Evolutionary conservation across 2,888 invertebrate genomes (phyloP), one percentile per base, ranked within the genome.

Genomic region (Sarcophaga caerulescens): DNA sequence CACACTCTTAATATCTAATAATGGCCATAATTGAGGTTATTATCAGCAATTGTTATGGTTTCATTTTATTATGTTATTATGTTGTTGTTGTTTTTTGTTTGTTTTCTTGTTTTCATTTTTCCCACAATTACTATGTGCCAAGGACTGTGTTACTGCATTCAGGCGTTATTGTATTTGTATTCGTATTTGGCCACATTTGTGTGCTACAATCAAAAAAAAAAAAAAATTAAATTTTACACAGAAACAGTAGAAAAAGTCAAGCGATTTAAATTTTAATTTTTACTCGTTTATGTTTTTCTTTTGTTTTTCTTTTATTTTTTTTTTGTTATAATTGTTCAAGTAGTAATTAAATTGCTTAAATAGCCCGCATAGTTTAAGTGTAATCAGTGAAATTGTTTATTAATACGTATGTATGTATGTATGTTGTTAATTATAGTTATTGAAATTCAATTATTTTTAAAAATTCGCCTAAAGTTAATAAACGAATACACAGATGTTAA

Each of bases 1-100:
- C 78, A 85, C 85, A 85, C 75, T 74, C 65, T 35, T 70, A 69
- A 70, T 75, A 71, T 75, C 57, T 60, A 81, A 70, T 76, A 76
- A 81, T n/a, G 63, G 69, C 17, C 57, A 76, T 76, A 70, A 81
- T 63, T 79, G 78, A 75, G 85, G 82, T 82, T 75, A 45, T 79
- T 82, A 70, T 81, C 74, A 66, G 70, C 70, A 85, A 81, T 81
- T 85, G 76, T 78, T 77, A 69, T 74, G 45, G 52, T 23, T 35
- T 35, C 73, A 80, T 77, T 81, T 35, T 35, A 35, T 35, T 35
- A 35, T 35, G 35, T 35, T 35, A 35, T 35, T 35, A 35, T 35
- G 65, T 63, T 44, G 60, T 52, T 74, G 23, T 57, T 75, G 71
- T n/a, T 21, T 47, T 23, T 65, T 35, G 10, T 35, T 35, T 8